Conservation (phyloP, 2,888 invertebrate genomes). For the Aelia acuminata region DNA sequence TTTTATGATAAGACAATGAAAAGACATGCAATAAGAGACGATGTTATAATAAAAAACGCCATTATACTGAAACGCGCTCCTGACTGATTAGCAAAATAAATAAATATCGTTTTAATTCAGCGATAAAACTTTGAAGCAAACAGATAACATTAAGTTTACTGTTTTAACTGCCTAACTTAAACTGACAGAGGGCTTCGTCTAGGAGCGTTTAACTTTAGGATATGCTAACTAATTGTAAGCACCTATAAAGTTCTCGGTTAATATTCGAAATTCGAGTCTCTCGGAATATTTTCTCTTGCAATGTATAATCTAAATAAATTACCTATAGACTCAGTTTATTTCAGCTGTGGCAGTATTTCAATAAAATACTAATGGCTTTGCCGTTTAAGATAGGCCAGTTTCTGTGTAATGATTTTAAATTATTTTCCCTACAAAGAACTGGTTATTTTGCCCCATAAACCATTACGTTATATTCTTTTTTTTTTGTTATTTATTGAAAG, state of each 20-base stretch:
- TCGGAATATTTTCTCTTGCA: neutral
- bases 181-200: too few species aligned
- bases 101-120: neutral
- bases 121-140: neutral
- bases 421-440: neutral
- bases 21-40: too few species aligned
- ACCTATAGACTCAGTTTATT: neutral
- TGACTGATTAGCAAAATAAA: too few species aligned
- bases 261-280: neutral
- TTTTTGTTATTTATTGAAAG: neutral
- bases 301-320: neutral
- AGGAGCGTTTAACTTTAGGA: neutral
- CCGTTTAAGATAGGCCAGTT: neutral
- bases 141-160: neutral
- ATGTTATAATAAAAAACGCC: too few species aligned
- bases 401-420: neutral
- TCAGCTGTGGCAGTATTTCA: neutral
- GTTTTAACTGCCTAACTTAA: neutral
- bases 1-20: too few species aligned
- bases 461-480: too few species aligned
- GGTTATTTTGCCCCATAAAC: neutral
- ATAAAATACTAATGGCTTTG: neutral
- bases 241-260: neutral
- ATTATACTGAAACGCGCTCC: too few species aligned
- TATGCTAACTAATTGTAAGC: neutral